Evolutionary conservation across 1,140 invertebrate species (phyloP), one percentile per base, ranked within the genome.

Genomic region (Musca domestica): DNA sequence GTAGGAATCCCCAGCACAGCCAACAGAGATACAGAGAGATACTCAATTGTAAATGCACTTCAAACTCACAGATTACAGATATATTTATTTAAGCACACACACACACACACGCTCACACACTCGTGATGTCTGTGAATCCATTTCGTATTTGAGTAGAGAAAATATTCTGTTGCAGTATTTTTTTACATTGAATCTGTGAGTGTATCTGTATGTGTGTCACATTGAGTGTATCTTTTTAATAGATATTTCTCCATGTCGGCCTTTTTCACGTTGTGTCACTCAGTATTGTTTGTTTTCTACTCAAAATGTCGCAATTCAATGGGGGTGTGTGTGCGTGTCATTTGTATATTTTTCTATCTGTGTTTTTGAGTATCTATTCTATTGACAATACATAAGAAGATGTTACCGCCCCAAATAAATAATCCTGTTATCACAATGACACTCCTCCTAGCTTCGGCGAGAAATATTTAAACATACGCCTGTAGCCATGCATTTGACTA

Each of bases 341-440:
- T 41, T 2, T 41, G 10, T 34, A 12, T 25, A 14, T 1, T 23
- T 41, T 61, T n/a, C n/a, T 61, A 41, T 61, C 56, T 61, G 12
- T 61, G 56, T 61, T 10, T 61, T 19, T 34, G 56, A 41, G 27
- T 61, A 61, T 61, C 56, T 61, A 30, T 61, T 61, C 19, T 34
- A 30, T 61, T 34, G 34, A 61, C 34, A 61, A 34, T 61, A 61
- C 17, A 61, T 30, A 61, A 41, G 7, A 61, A n/a, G 56, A 61
- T 30, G 41, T 19, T 3, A 20, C 17, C 30, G 27, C 27, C 27
- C 56, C 23, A 27, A n/a, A 27, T 19, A 61, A 34, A 6, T 19
- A 34, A 61, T 61, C 56, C 56, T 61, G 56, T 61, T 41, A 61
- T 61, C 14, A 61, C 20, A 4, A 20, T 61, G 27, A 41, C 41